Evolutionary conservation across 2,888 invertebrate species (phyloP), one percentile per base, ranked within the genome.

Genomic region (Hemicrepidius hirtus): DNA sequence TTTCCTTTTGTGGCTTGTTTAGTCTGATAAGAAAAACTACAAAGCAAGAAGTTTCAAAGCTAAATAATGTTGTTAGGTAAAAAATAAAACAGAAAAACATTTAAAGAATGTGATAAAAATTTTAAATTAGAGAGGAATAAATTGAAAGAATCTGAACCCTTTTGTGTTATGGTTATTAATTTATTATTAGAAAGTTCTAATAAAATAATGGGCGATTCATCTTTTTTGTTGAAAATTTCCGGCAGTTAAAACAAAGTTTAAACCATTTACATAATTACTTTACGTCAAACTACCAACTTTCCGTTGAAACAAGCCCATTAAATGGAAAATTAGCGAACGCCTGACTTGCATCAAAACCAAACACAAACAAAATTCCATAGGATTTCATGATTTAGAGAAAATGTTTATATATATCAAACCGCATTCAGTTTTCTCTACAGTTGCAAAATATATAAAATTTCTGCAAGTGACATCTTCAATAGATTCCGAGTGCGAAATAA

Each of bases 401-500:
- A 20, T 49, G 24, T n/a, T n/a, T n/a, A n/a, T 28, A 53, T 28
- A 53, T 16, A 44, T 44, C 13, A 16, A 7, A 32, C 28, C 57
- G 53, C 16, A 55, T 13, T 16, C 20, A 4, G 28, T n/a, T 28
- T 28, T 4, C 59, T 37, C 21, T 49, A 35, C 18, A 13, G 28
- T 62, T 60, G 50, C 59, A 62, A 66, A 65, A 71, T 55, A 67
- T 67, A 65, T 32, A 32, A 55, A 40, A 71, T 71, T 55, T 55
- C 71, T 71, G 71, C 49, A 53, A 50, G 20, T 67, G 71, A 71
- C 71, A 55, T 50, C 53, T 71, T 71, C 41, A 41, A 66, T 71
- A 55, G 65, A 66, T 44, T 16, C 40, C 3, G 44, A 70, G 70
- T 44, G 70, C 53, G 53, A 62, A 66, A 53, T 66, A 71, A 67